These are phyloP conservation scores for Australoheros facetus DNA, from an alignment of 2,797 vertebrate genomes.

Conservation along the genomic window DNA sequence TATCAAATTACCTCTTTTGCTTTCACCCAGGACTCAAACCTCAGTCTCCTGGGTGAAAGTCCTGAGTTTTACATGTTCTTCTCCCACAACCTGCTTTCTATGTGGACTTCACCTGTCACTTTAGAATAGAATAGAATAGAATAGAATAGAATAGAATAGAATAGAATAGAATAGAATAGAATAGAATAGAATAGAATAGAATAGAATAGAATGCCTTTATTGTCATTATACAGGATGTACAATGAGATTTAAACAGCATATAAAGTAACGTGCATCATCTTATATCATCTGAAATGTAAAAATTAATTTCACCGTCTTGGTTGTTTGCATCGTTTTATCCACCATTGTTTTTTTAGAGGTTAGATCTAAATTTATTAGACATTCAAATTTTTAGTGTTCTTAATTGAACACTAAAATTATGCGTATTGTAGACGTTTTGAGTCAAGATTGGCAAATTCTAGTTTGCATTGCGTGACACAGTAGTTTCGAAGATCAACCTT, in stretches of 20 bases:
- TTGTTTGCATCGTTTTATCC: background rate
- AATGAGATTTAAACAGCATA: background rate
- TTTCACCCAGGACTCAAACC: background rate
- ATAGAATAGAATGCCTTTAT: too few species aligned
- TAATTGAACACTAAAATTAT: background rate
- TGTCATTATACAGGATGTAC: too few species aligned
- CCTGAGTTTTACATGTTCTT: background rate
- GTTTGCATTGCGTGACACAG: background rate
- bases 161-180: too few species aligned
- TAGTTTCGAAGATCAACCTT: too few species aligned
- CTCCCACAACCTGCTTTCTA: too few species aligned
- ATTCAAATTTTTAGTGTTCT: background rate
- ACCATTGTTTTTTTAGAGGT: background rate
- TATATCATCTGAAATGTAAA: background rate
- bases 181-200: too few species aligned
- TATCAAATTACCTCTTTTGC: background rate
- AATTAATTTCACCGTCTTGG: background rate
- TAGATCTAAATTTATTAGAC: background rate
- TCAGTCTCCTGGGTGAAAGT: background rate
- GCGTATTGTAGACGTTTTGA: background rate
- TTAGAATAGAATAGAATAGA: background rate
- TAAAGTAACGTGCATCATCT: background rate
- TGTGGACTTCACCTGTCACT: background rate
- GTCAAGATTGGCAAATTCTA: accelerated
- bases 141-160: too few species aligned